Evolutionary conservation across 2,113 vertebrate genomes (phyloP), one percentile per base, ranked within the genome.

Genomic region (Semnopithecus entellus): DNA sequence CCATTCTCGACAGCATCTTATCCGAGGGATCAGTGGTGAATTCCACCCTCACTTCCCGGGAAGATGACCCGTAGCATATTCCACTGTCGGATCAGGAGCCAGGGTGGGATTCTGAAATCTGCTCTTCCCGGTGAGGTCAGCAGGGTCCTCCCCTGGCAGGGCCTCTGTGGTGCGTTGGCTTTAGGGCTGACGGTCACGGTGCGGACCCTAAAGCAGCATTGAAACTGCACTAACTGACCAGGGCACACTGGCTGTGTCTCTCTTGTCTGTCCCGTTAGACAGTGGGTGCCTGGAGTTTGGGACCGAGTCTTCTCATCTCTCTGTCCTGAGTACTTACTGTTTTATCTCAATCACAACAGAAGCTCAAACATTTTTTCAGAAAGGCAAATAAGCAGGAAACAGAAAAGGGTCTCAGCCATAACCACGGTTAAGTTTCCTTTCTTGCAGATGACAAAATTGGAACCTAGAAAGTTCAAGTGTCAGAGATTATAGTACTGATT

Each of bases 131-230:
- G 20, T 5, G 30, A 30, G 70, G 18, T 30, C 25, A 66, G 25
- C 27, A 78, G 70, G 8, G 4, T 20, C 30, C 45, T 20, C 8
- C 45, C 27, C 25, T 40, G 1, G 40, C n/a, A 25, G 0, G 27
- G 30, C 35, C 25, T 80, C 45, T 3, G 0, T 0, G 20, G 17
- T 4, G 2, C 38, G 48, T 1, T 6, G 43, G 59, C 25, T 43
- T 61, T 13, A 22, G 43, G 43, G 45, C 43, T 4, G 27, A 27
- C 30, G 3, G 52, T 55, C 52, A 55, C 52, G 6, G 43, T 2
- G 9, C 82, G 55, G 75, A 23, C 0, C 45, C 0, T 20, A 35
- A 27, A 3, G 3, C 16, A 4, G 27, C 3, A 0, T 14, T 38
- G 38, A 16, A 43, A 25, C 32, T 4, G 32, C 1, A 43, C 48